These are phyloP conservation scores for Molanna angustata DNA, from an alignment of 2,888 invertebrate species.

Conservation along the genomic window DNA sequence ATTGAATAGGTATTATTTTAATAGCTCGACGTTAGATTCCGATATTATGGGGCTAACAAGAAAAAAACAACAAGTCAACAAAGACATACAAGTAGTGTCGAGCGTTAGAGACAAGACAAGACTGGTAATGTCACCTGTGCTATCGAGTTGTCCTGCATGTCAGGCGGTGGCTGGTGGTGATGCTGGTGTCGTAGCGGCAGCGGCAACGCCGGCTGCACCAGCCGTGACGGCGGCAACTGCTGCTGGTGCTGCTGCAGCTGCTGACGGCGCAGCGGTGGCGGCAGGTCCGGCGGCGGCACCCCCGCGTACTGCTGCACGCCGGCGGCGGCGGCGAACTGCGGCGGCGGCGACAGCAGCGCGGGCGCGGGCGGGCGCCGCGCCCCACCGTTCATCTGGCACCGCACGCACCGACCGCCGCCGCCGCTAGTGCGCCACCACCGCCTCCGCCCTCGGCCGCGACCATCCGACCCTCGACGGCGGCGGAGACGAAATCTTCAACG, in stretches of 20 bases:
- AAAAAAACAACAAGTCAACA: neutral
- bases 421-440: slow-evolving; percentile 18
- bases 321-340: slow-evolving; percentile 38
- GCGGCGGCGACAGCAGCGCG: slow-evolving; percentile 38
- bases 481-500: slow-evolving; percentile 1
- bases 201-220: slow-evolving; percentile 37
- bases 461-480: slow-evolving; percentile 18
- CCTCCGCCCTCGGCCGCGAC: slow-evolving; percentile 9
- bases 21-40: too few relatives aligned
- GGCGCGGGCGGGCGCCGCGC: slow-evolving; percentile 45
- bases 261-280: slow-evolving; percentile 40
- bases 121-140: slow-evolving; percentile 43
- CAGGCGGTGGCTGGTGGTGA: slow-evolving; percentile 50
- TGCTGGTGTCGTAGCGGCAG: slow-evolving; percentile 39
- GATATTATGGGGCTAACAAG: neutral
- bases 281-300: slow-evolving; percentile 36
- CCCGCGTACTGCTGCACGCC: slow-evolving; percentile 28
- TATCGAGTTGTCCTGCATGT: slow-evolving; percentile 54
- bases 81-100: neutral
- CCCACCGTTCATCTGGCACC: slow-evolving; percentile 55
- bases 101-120: neutral
- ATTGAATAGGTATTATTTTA: too few relatives aligned
- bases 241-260: slow-evolving; percentile 45
- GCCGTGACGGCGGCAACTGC: slow-evolving; percentile 52
- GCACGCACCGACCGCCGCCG: slow-evolving; percentile 38